Conservation (phyloP, 2,797 vertebrate species). For the Halcyon smyrnensis region DNA sequence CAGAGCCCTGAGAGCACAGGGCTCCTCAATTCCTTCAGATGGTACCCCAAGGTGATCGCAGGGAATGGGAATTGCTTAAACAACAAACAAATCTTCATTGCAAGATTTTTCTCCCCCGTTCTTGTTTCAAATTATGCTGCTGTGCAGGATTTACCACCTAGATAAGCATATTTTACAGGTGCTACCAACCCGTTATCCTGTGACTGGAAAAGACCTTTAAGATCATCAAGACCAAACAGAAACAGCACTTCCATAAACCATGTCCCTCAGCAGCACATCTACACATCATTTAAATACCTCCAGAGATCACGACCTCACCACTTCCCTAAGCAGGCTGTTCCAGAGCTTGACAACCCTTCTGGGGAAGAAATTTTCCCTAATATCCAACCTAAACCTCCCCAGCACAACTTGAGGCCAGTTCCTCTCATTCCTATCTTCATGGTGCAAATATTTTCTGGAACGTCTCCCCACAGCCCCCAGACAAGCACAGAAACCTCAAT, state of each 20-base stretch:
- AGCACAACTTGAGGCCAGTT: fast-evolving
- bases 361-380: not conserved
- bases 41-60: not conserved
- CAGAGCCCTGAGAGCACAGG: not conserved
- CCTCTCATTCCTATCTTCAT: not conserved
- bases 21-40: not conserved
- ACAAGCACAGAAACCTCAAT: not conserved
- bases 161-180: not conserved
- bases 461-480: not conserved
- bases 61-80: not conserved
- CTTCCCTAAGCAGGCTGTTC: not conserved
- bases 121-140: not conserved
- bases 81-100: not conserved
- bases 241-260: not conserved
- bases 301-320: not conserved
- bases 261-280: not conserved
- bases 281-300: fast-evolving
- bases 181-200: not conserved
- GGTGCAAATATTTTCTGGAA: not conserved
- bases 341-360: not conserved
- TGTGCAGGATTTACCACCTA: not conserved
- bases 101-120: not conserved
- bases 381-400: not conserved
- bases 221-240: fast-evolving
- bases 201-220: not conserved